Evolutionary conservation across 2,888 invertebrate species (phyloP), one percentile per base, ranked within the genome.

Genomic region (Scaptomyza cyrtandrae): DNA sequence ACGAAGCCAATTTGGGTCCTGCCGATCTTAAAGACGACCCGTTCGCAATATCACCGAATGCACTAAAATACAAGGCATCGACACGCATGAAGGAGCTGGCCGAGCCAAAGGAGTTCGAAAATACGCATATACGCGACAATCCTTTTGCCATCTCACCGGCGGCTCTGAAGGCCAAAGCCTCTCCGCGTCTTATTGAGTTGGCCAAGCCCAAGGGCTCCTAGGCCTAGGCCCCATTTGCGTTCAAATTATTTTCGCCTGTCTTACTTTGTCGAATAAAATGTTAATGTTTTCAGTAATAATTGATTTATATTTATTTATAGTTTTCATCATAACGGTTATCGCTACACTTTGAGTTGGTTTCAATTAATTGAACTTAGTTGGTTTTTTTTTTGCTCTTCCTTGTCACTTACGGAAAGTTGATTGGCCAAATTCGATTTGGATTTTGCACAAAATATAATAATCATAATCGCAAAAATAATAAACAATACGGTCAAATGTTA

Each of bases 11-110:
- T 50, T 88, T 90, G 50, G 90, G 86, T 1, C 90, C 92, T 11
- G 89, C 88, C 9, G 93, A 93, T 57, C 74, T 92, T 5, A 93
- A 92, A 72, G 93, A 92, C 41, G 92, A 93, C 90, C 92, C 93
- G 0, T 94, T 92, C 72, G 85, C 89, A 3, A 92, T 94, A 19
- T 90, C 92, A 0, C 91, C 91, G 11, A 92, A 91, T 60, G 94
- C 93, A 0, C 86, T 93, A n/a, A 93, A 93, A 70, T 93, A 93
- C 61, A 92, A 92, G 68, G 77, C 93, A 7, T 89, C 93, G 1
- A 75, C 90, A 1, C 92, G 93, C 64, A 92, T 93, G 41, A 78
- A 90, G 29, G 92, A 93, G 73, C 75, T 94, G 56, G 92, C 94
- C 1, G 92, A 92, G 71, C 93, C 93, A 2, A 91, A 85, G 60